Evolutionary conservation across 2,888 invertebrate species (phyloP).

Genomic region (Syrphus vitripennis): DNA sequence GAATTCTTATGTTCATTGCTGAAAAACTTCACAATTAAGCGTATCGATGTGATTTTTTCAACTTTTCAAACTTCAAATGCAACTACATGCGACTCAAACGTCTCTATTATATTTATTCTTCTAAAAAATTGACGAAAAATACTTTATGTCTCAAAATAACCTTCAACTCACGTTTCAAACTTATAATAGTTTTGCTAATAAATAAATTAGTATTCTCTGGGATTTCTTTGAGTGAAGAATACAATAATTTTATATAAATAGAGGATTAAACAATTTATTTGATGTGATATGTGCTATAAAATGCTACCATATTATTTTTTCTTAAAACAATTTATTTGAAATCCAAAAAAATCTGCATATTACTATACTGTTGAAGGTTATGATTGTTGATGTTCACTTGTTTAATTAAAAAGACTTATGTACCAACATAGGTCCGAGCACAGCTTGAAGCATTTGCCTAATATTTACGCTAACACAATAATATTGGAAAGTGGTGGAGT

Average conservation of each 20-base stretch:
- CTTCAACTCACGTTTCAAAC: slow-evolving; percentile 54
- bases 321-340: background rate
- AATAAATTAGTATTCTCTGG: slow-evolving; percentile 9
- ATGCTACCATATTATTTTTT: background rate
- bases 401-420: slow-evolving; percentile 1
- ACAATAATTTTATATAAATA: background rate
- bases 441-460: slow-evolving; percentile 43
- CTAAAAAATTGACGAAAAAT: slow-evolving; percentile 42
- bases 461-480: slow-evolving; percentile 53
- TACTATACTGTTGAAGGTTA: slow-evolving; percentile 3
- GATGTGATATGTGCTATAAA: background rate
- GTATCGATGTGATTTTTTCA: no score
- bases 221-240: slow-evolving; percentile 16
- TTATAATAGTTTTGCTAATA: slow-evolving; percentile 51
- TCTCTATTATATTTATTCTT: background rate
- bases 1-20: no score
- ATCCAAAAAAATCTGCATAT: background rate
- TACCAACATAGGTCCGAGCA: slow-evolving; percentile 4
- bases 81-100: background rate
- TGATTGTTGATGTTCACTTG: slow-evolving; percentile 12
- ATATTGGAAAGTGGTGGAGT: slow-evolving; percentile 57
- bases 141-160: slow-evolving; percentile 35
- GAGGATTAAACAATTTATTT: background rate
- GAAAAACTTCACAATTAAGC: no score
- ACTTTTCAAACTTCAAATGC: background rate